phyloP scores from a whole-genome alignment of 2,888 invertebrate genomes.

The Clepsis dumicolana region DNA sequence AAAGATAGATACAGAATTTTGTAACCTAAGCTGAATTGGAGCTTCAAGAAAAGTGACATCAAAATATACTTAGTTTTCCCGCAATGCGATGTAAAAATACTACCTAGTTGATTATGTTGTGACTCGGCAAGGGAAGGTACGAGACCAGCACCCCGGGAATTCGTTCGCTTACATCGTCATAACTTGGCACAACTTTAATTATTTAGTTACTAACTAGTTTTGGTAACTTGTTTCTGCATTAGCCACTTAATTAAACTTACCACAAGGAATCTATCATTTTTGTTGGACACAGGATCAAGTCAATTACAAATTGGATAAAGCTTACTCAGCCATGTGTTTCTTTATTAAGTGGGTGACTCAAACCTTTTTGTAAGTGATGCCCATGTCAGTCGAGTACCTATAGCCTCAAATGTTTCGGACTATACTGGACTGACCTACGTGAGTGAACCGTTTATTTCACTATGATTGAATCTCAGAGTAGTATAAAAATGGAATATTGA shows the following conservation, averaged over 20 bases:
- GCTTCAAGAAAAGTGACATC: constrained; percentile 15
- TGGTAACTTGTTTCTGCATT: constrained; percentile 71
- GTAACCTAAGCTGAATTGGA: neutral
- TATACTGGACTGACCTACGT: too few relatives aligned
- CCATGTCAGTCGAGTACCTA: neutral
- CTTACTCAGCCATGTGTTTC: neutral
- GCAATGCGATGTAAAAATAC: neutral
- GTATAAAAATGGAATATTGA: too few relatives aligned
- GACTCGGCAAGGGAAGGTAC: constrained; percentile 11
- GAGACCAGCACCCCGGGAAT: constrained; percentile 48
- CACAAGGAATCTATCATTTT: constrained; percentile 52
- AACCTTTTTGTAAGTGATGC: neutral
- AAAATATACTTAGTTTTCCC: constrained; percentile 12
- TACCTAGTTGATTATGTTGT: constrained; percentile 27
- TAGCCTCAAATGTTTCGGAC: too few relatives aligned
- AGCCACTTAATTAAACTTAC: constrained; percentile 72
- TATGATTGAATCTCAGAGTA: too few relatives aligned
- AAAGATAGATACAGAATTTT: too few relatives aligned
- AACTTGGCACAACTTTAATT: constrained; percentile 70
- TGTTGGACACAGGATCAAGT: constrained; percentile 32
- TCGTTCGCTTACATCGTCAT: constrained; percentile 58
- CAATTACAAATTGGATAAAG: constrained; percentile 19
- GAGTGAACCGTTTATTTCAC: too few relatives aligned
- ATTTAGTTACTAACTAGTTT: constrained; percentile 76
- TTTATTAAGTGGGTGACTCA: neutral